These are phyloP conservation scores for Scylla paramamosain DNA, from an alignment of 1,140 invertebrate species.

Conservation along the genomic window DNA sequence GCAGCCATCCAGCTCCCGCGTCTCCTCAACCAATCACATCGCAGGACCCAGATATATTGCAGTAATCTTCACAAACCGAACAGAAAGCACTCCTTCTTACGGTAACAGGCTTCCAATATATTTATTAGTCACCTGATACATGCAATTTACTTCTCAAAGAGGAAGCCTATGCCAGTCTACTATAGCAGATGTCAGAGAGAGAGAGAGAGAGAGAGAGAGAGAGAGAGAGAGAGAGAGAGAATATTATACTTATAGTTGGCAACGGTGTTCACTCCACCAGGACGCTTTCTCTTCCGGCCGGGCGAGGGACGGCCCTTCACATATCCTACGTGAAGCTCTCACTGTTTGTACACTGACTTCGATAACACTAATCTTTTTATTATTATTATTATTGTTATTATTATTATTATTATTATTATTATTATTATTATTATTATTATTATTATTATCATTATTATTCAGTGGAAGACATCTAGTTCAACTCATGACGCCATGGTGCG, in stretches of 20 bases:
- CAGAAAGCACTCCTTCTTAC: background rate
- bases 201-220: background rate
- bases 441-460: background rate
- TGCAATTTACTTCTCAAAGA: no score
- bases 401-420: background rate
- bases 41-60: background rate
- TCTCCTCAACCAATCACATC: constrained; percentile 43
- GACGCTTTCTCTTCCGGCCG: constrained; percentile 63
- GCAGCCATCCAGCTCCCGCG: constrained; percentile 47
- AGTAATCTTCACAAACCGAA: background rate
- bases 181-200: no score
- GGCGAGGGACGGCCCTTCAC: constrained; percentile 17
- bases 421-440: background rate
- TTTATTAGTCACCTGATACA: no score
- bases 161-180: no score
- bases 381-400: background rate
- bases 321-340: constrained; percentile 33
- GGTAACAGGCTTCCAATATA: no score
- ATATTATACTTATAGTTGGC: background rate
- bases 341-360: no score
- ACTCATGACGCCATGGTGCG: background rate
- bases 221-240: background rate
- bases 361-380: no score
- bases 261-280: background rate
- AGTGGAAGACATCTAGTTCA: background rate